phyloP scores from a whole-genome alignment of 2,113 vertebrate genomes.

The Xiphorhynchus elegans region DNA sequence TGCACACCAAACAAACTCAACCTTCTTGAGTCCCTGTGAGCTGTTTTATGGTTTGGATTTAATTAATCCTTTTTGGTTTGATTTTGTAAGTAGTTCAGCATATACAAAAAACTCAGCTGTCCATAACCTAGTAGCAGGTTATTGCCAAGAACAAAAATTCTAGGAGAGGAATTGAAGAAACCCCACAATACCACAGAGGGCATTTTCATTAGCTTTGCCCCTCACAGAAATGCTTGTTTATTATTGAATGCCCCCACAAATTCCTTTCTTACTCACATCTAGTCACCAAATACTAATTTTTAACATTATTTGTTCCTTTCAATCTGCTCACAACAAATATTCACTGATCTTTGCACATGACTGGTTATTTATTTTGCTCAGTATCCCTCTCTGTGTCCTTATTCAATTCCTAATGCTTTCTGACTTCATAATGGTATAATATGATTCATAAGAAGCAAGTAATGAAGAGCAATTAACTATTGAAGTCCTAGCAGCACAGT shows the following conservation, averaged over 20 bases:
- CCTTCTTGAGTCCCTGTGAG: background rate
- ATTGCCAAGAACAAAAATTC: background rate
- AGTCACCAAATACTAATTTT: background rate
- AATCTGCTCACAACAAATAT: background rate
- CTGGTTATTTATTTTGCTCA: background rate
- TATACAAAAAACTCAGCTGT: background rate
- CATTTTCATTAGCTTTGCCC: background rate
- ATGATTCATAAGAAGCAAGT: constrained; percentile 12
- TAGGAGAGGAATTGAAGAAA: background rate
- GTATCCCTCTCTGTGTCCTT: background rate
- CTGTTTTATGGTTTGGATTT: background rate
- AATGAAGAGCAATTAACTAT: constrained; percentile 8
- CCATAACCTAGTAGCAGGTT: background rate
- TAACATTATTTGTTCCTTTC: background rate
- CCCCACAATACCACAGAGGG: background rate
- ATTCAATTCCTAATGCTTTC: background rate
- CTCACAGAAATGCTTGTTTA: background rate
- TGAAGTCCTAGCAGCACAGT: background rate
- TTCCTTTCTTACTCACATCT: background rate
- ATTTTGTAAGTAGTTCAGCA: background rate
- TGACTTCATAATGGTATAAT: constrained; percentile 13
- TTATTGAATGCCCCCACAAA: background rate
- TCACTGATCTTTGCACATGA: background rate
- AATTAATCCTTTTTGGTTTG: background rate
- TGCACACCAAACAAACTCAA: background rate